Evolutionary conservation across 1,140 invertebrate genomes (phyloP), one percentile per base, ranked within the genome.

Genomic region (Mamestra configurata): DNA sequence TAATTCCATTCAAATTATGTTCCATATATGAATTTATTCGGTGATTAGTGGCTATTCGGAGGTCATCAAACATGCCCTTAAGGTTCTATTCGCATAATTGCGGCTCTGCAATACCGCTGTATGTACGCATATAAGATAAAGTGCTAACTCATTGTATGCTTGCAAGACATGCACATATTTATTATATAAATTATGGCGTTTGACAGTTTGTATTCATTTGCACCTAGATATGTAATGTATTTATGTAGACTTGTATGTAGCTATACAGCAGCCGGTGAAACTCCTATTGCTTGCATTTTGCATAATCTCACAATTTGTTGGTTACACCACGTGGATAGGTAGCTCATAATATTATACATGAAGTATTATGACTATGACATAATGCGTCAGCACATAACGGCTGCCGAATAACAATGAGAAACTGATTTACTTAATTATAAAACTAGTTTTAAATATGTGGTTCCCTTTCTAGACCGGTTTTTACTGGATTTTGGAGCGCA

Each of bases 221-320:
- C 77, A 83, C 70, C 70, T 64, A 37, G n/a, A 18, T n/a, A 61
- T 37, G 27, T 61, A 64, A 35, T 64, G 6, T 79, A 43, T 61
- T 18, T 77, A n/a, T 79, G 53, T 81, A 51, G 55, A 49, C 31
- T 40, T 59, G 18, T 78, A 68, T 20, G 35, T 75, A 43, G 31
- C 4, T 70, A 55, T 43, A 76, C 37, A 11, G 24, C n/a, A 37
- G 15, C 8, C 49, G 73, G 82, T 81, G 81, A 86, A 84, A 84
- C 80, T 80, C 64, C 43, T 72, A 46, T 71, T 75, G 73, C 49
- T 84, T 70, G 68, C 43, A n/a, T 71, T 81, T 84, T 84, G 53
- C 79, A 86, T 81, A 81, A 84, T 86, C 66, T 82, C 73, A 70
- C 79, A 80, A 82, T 81, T 82, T 79, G 64, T 71, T 76, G 70